Evolutionary conservation across 2,888 invertebrate species (phyloP), one percentile per base, ranked within the genome.

Genomic region (Morinoia aosen): DNA sequence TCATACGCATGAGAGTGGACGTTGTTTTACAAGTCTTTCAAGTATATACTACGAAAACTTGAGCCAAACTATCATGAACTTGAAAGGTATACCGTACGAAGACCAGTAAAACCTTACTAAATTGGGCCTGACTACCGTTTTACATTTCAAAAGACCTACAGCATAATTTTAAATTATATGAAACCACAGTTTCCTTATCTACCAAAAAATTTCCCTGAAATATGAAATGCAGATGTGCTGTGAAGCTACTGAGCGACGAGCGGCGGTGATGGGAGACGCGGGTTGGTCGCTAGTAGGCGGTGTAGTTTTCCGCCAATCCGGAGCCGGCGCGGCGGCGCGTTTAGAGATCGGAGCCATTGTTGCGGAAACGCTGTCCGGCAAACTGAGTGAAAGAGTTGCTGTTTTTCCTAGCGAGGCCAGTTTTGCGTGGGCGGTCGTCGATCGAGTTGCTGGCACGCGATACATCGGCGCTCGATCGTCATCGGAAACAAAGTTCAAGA

Each of bases 401-500:
- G 58, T 95, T 95, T 95, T 95, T 95, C 40, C n/a, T 25, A 61
- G 58, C 11, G 39, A 57, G 95, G 95, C 58, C 64, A 95, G 95
- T 95, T 95, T 95, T 64, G 58, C 95, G 95, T 95, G 95, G 95
- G 95, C 95, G 95, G 95, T 95, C 95, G 64, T 64, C 64, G 95
- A 93, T 93, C 93, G 93, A 93, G 93, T 93, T 57, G 33, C 57
- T 57, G 93, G 93, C 56, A 57, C n/a, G 93, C 93, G 57, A 93
- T 93, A 93, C 57, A 93, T 33, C 57, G 93, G 57, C 16, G 93
- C 76, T 76, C 25, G 76, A 76, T 76, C 76, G 76, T 33, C 76
- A 76, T 16, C 76, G 33, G 76, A 76, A 76, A 33, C 33, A 25
- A 76, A 76, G 76, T 76, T 33, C 76, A 25, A 76, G 33, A 76